phyloP scores from a whole-genome alignment of 2,113 vertebrate species.

The Callocephalon fimbriatum region DNA sequence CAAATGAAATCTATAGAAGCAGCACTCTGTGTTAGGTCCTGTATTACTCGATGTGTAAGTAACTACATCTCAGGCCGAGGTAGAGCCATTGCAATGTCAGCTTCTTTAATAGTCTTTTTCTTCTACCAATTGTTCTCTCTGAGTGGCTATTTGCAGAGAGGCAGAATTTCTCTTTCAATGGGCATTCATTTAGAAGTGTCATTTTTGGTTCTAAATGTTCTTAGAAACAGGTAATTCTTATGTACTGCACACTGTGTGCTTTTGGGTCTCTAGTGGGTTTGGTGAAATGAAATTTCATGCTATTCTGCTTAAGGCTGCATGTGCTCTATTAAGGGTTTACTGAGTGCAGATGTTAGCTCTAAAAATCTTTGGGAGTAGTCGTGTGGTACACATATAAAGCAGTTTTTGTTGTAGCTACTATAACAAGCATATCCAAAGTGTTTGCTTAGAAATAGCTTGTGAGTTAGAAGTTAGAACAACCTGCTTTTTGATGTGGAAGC shows the following conservation, averaged over 20 bases:
- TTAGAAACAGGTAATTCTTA: slow-evolving; percentile 28
- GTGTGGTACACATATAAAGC: neutral
- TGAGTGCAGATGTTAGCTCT: slow-evolving; percentile 11
- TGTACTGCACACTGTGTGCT: slow-evolving; percentile 3
- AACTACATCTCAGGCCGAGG: neutral
- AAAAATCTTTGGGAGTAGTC: neutral
- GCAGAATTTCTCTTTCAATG: neutral
- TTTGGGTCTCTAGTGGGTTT: slow-evolving; percentile 57
- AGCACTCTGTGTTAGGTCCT: neutral
- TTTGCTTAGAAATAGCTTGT: neutral
- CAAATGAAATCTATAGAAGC: neutral
- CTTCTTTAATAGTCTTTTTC: neutral
- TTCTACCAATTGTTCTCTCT: neutral
- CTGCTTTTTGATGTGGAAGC: neutral
- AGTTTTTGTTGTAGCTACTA: neutral
- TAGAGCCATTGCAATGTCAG: neutral
- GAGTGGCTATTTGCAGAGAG: neutral
- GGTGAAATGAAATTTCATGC: slow-evolving; percentile 70
- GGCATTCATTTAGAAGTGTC: neutral
- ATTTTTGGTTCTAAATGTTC: neutral
- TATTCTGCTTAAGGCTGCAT: slow-evolving; percentile 41
- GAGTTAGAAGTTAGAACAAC: neutral
- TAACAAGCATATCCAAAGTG: neutral
- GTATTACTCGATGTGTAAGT: accelerated
- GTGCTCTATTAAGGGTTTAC: slow-evolving; percentile 45